Base-by-base conservation (phyloP, 2,797 vertebrate species). In the Varecia variegata region DNA sequence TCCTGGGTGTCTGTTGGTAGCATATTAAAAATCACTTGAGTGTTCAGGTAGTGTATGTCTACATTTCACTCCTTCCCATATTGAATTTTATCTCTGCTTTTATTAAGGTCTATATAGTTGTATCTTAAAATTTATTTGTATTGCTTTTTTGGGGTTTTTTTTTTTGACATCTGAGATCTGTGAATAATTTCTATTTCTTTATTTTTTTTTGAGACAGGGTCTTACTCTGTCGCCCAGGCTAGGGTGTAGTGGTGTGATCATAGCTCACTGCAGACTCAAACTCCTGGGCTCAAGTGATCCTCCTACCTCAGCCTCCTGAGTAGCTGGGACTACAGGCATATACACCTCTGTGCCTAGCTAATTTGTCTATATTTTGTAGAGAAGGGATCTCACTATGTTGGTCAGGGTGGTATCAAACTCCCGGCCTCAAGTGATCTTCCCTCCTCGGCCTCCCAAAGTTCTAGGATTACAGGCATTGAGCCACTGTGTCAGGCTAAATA, bases 1-100 rank as follows among this genome's bases (percentile, higher is more conserved):
- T 90, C 13, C 60, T 67, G 38, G 68, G 40, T 68, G 58, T 18
- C 30, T 14, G 2, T n/a, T 32, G 30, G 43, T 43, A 32, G 13
- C 38, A 11, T 68, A 45, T 81, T 76, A 56, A 56, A 88, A 58
- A 77, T 65, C 0, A 1, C 20, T 40, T 82, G 4, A 7, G 9
- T 40, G 21, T 71, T 87, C 52, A 45, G 12, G 25, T 32, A 38
- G 45, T 74, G 11, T 50, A 8, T 62, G 40, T 65, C 60, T 87
- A 10, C 9, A 52, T 60, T 87, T 77, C 14, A 20, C 30, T 73
- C 13, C n/a, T 96, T 84, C 65, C 52, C 7, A 0, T 43, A 27
- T 85, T 95, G 38, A 77, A 77, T 76, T 94, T 77, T 93, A 65
- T 70, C 56, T 79, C 38, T 77, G 12, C 40, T 86, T 95, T 90